Evolutionary conservation across 2,113 vertebrate species (phyloP).

Genomic region (Thryonomys swinderianus): DNA sequence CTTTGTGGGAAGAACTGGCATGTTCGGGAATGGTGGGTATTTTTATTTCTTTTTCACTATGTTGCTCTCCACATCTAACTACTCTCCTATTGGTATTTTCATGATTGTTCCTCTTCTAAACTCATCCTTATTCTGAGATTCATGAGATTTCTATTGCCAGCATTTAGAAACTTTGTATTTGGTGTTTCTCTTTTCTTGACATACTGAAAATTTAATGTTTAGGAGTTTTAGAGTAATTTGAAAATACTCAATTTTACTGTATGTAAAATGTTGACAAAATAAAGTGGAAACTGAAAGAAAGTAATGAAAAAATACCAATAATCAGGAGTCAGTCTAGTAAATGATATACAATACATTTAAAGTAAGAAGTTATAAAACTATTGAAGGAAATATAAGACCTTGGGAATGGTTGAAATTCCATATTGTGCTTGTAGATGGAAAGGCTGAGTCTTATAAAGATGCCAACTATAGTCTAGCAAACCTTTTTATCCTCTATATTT

Average conservation of each 20-base stretch:
- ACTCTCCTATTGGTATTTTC: background rate
- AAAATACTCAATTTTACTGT: background rate
- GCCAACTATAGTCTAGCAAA: background rate
- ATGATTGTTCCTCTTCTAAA: background rate
- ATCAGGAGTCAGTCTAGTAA: background rate
- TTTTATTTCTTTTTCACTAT: background rate
- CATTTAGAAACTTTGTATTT: background rate
- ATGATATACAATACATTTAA: background rate
- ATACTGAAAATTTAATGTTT: background rate
- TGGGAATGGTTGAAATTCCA: background rate
- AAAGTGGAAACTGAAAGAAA: background rate
- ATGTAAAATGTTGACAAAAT: background rate
- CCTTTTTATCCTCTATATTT: background rate
- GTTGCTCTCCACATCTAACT: background rate
- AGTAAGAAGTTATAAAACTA: background rate
- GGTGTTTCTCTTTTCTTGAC: background rate
- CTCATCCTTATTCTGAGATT: background rate
- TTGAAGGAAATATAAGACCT: background rate
- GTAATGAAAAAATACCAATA: background rate
- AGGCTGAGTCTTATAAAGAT: background rate
- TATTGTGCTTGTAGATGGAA: background rate
- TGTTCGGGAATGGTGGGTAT: background rate
- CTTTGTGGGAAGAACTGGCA: too few relatives aligned
- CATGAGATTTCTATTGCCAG: background rate
- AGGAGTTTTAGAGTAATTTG: background rate